Base-by-base conservation (phyloP, 2,797 vertebrate species). In the Pelobates cultripes region DNA sequence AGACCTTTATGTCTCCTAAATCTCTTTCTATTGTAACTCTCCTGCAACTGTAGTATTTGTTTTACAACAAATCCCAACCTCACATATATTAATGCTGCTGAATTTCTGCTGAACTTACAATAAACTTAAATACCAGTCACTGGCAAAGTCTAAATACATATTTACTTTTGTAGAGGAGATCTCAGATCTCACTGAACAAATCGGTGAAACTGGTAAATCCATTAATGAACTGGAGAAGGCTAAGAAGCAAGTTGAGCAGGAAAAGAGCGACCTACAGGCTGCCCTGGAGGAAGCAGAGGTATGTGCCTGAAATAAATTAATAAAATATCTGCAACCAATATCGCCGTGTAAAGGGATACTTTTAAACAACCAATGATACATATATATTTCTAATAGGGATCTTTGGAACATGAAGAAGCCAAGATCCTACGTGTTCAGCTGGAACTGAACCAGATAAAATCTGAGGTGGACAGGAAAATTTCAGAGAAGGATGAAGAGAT, bases 401-500 rank as follows among this genome's bases (percentile, higher is more conserved):
- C 96, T 45, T 86, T 97, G 86, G 96, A 97, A 85, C 95, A 97
- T 0, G 96, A 97, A 81, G 96, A 97, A 80, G 95, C 94, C 80
- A 97, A 97, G 91, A 95, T 97, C 75, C 88, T 97, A 63, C 92
- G 92, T 12, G 76, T 95, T 60, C 96, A 98, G 74, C 93, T 98
- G 43, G 97, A 97, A 81, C 90, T 98, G 77, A 96, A 89, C 86
- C 96, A 97, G 79, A 86, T 96, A 55, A 98, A 97, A 85, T 87
- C 94, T 43, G 96, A 97, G 85, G 84, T 97, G 15, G 96, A 98
- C 80, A 92, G 93, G 69, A 97, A 93, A 80, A 77, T 94, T 61
- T 90, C 94, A 4, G 97, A 97, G 89, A 98, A 97, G 86, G 96
- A 97, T 3, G 95, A 98, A 71, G 96, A 97, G 90, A 95, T 96